phyloP scores from a whole-genome alignment of 2,113 vertebrate species.

The Rousettus leschenaultii region DNA sequence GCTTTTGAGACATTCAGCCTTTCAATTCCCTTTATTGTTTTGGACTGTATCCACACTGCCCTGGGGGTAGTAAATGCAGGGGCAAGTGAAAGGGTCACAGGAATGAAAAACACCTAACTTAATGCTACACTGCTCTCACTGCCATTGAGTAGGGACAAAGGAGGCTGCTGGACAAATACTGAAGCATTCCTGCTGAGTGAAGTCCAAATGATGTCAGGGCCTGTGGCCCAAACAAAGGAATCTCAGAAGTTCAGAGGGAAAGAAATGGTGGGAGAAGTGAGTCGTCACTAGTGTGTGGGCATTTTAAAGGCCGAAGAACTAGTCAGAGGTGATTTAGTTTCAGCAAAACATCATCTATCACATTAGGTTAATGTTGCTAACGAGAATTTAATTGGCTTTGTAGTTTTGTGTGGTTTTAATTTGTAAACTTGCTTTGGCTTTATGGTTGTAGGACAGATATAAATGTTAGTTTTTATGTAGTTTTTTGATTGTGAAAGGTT shows the following conservation, averaged over 20 bases:
- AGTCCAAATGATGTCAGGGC: background rate
- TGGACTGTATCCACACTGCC: background rate
- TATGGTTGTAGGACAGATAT: background rate
- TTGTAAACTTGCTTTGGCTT: slow-evolving; percentile 29
- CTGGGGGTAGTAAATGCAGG: background rate
- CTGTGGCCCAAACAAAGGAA: background rate
- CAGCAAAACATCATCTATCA: background rate
- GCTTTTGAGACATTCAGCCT: background rate
- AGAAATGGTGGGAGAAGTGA: background rate
- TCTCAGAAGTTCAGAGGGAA: background rate
- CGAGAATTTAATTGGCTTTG: background rate
- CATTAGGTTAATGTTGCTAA: background rate
- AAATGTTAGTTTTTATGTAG: slow-evolving; percentile 18
- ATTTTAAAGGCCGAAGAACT: background rate
- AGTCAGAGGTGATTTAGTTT: background rate
- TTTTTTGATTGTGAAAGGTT: background rate
- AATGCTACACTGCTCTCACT: background rate
- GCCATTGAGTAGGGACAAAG: background rate
- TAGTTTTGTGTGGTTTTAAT: background rate
- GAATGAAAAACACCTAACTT: background rate
- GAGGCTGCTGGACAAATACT: background rate
- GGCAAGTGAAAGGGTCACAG: background rate
- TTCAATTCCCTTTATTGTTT: background rate
- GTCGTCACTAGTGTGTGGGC: background rate
- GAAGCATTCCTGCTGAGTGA: background rate